A percentile compares a stretch with the other conserved stretches of the same genome.
phyloP scores from a whole-genome alignment of 2,888 invertebrate species.

The Phasia obesa region DNA sequence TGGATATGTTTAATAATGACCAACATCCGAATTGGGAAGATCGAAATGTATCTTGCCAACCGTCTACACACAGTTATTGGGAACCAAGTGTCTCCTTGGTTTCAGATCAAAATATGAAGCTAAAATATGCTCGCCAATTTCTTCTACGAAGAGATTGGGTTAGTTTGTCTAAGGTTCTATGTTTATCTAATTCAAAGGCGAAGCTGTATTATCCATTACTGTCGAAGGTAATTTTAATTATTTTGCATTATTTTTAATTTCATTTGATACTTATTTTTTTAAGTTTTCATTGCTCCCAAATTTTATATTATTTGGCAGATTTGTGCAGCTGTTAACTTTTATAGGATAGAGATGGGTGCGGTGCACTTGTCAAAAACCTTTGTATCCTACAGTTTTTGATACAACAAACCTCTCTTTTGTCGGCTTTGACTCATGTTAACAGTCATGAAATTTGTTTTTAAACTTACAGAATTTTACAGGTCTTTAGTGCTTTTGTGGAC shows the following conservation, averaged over 20 bases:
- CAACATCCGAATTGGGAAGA: constrained; percentile 74
- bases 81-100: neutral
- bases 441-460: too few species aligned
- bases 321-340: too few species aligned
- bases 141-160: constrained; percentile 73
- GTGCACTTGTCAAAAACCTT: too few species aligned
- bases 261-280: too few species aligned
- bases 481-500: too few species aligned
- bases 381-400: too few species aligned
- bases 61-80: constrained; percentile 59
- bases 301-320: too few species aligned
- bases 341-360: too few species aligned
- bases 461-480: too few species aligned
- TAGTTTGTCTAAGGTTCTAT: constrained; percentile 73
- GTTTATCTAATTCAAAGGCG: constrained; percentile 55
- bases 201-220: constrained; percentile 71
- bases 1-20: constrained; percentile 71
- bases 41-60: constrained; percentile 72
- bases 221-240: constrained; percentile 71
- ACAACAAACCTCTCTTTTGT: too few species aligned
- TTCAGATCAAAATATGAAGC: constrained; percentile 61
- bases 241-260: neutral
- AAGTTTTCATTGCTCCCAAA: too few species aligned
- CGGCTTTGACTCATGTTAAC: too few species aligned
- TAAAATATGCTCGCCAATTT: constrained; percentile 73